Percentiles rank a stretch among this genome's conserved stretches.
phyloP scores from a whole-genome alignment of 2,888 invertebrate species.

The Leptopilina syphax region DNA sequence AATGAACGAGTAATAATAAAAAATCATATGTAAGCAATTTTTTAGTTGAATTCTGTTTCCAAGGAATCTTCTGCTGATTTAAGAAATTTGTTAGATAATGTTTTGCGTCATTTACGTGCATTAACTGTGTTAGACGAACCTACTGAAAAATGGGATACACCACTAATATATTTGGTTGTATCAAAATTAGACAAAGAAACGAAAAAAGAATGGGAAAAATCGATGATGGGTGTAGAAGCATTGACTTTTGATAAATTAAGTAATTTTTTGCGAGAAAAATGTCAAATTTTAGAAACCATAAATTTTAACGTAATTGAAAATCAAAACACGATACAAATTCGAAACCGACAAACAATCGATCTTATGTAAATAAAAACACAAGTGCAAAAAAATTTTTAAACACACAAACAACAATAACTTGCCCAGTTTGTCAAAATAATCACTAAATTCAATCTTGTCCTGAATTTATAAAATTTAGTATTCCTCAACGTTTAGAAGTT shows the following conservation, averaged over 20 bases:
- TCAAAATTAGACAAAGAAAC: constrained; percentile 41
- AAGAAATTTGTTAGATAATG: background rate
- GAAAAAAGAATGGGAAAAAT: constrained; percentile 35
- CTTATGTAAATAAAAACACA: background rate
- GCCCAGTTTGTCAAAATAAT: background rate
- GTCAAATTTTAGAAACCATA: constrained; percentile 37
- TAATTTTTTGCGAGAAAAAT: constrained; percentile 34
- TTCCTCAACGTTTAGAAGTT: background rate
- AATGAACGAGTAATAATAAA: constrained; percentile 58
- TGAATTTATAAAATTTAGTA: background rate
- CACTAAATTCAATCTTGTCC: background rate
- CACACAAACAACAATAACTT: background rate
- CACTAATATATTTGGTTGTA: constrained; percentile 37
- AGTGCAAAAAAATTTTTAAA: background rate
- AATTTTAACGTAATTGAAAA: constrained; percentile 15
- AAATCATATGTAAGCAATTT: constrained; percentile 55
- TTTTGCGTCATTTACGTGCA: constrained; percentile 24
- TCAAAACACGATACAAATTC: background rate
- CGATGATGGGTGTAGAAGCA: background rate
- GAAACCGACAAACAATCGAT: background rate
- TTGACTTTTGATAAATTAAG: constrained; percentile 9
- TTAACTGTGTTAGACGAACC: constrained; percentile 33
- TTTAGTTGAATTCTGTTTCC: constrained; percentile 47
- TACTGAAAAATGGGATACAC: constrained; percentile 43
- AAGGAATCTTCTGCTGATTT: constrained; percentile 46